Conservation (phyloP, 2,888 invertebrate species). For the Laspeyria flexula region DNA sequence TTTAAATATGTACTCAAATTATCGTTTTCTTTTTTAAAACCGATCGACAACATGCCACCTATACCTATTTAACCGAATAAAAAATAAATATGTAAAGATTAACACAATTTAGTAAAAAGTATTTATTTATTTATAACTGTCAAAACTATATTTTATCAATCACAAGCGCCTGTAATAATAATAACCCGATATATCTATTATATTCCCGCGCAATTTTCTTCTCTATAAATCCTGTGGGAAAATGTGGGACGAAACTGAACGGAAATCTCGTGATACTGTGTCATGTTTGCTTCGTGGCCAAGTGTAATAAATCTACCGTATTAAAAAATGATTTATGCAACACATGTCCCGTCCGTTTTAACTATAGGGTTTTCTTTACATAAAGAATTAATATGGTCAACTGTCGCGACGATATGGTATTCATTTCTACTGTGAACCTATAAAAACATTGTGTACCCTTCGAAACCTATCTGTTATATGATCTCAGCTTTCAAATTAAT, state of each 20-base stretch:
- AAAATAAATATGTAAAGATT: not conserved
- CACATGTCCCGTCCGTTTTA: not conserved
- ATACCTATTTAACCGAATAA: no score
- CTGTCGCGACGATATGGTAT: not conserved
- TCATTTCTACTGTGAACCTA: not conserved
- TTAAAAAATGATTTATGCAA: slow-evolving; percentile 56
- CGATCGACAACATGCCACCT: no score
- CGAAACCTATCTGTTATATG: no score
- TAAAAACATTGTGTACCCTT: no score
- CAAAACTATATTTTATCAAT: slow-evolving; percentile 18
- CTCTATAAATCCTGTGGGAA: slow-evolving; percentile 34
- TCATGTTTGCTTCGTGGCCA: slow-evolving; percentile 37
- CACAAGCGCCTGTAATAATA: slow-evolving; percentile 17
- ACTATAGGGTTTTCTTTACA: not conserved
- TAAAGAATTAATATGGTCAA: not conserved
- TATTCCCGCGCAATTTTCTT: slow-evolving; percentile 45
- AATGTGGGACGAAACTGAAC: slow-evolving; percentile 41
- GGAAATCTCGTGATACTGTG: slow-evolving; percentile 47
- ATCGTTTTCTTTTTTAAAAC: no score
- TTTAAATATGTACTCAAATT: no score
- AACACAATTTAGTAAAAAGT: not conserved
- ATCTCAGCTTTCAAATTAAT: no score
- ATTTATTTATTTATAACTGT: not conserved
- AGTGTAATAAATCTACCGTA: slow-evolving; percentile 53
- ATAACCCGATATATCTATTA: slow-evolving; percentile 18